Evolutionary conservation across 2,888 invertebrate genomes (phyloP), one percentile per base, ranked within the genome.

Genomic region (Synergus umbraculus): DNA sequence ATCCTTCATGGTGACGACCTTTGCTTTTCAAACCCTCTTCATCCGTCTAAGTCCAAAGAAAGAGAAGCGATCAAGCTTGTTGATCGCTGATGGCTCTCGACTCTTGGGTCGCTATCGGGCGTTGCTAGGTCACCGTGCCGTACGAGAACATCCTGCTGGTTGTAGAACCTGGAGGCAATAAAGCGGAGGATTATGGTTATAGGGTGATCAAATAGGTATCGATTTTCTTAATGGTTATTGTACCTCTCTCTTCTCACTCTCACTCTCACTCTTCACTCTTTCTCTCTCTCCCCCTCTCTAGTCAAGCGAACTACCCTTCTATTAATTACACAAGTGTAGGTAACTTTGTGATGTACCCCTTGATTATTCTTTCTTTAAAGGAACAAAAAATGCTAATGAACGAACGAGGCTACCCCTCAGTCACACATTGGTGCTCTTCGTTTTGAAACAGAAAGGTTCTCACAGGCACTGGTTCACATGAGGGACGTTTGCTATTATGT

Each of bases 1-100:
- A 79, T 89, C 90, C 86, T 90, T 90, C 90, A 90, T 90, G 22
- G 2, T 79, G 66, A 7, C 41, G 41, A n/a, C 43, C 22, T 76
- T 22, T 46, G n/a, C 22, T 37, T 44, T 49, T 77, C 49, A 49
- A 64, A 58, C 44, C 46, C 63, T 46, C 65, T 44, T 64, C 77
- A 66, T 63, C 65, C 46, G 65, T 64, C 13, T 13, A 29, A 8
- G 10, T 22, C n/a, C 29, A 37, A 8, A 37, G 10, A 5, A 22
- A 22, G 44, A 4, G 15, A 44, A 65, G 49, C 18, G n/a, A 46
- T 64, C 22, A 4, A 46, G 29, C 29, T 43, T 73, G 18, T 65
- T 13, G 44, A 44, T 63, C 49, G 60, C 73, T 76, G 29, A 67
- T 44, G 13, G 46, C 64, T 58, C 60, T 63, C 58, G 69, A 58